These are phyloP conservation scores for Sebastes diaconus DNA, from an alignment of 2,797 vertebrate species.

Conservation along the genomic window DNA sequence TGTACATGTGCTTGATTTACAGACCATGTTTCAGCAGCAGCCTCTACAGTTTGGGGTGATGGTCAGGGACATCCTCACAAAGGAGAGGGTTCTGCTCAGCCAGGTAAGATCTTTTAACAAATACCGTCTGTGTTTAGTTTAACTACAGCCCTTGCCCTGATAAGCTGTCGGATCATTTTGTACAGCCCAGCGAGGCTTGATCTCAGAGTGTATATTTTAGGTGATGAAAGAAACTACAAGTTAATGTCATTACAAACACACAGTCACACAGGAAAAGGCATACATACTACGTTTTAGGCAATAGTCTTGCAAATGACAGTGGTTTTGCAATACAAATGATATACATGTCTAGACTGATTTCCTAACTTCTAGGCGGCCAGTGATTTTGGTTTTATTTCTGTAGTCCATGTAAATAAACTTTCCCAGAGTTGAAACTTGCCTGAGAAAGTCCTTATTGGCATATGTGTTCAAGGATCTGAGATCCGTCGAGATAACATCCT, in stretches of 20 bases:
- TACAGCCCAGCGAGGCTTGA: not conserved
- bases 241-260: not conserved
- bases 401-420: not conserved
- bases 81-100: constrained; percentile 84
- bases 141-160: not conserved
- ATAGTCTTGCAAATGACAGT: not conserved
- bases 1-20: constrained; percentile 37
- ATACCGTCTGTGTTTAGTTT: not conserved
- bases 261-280: not conserved
- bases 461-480: not conserved
- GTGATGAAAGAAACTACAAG: not conserved
- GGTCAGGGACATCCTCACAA: constrained; percentile 86
- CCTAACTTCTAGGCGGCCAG: not conserved
- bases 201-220: not conserved
- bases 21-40: constrained; percentile 82
- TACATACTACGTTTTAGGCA: not conserved
- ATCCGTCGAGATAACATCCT: not conserved
- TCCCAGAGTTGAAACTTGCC: not conserved
- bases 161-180: not conserved
- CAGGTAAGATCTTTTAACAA: constrained; percentile 74
- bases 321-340: not conserved
- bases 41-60: constrained; percentile 86
- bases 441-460: not conserved
- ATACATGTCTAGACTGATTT: not conserved
- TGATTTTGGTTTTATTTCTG: not conserved